These are phyloP conservation scores for Dolomedes plantarius DNA, from an alignment of 2,888 invertebrate genomes.

Conservation along the genomic window DNA sequence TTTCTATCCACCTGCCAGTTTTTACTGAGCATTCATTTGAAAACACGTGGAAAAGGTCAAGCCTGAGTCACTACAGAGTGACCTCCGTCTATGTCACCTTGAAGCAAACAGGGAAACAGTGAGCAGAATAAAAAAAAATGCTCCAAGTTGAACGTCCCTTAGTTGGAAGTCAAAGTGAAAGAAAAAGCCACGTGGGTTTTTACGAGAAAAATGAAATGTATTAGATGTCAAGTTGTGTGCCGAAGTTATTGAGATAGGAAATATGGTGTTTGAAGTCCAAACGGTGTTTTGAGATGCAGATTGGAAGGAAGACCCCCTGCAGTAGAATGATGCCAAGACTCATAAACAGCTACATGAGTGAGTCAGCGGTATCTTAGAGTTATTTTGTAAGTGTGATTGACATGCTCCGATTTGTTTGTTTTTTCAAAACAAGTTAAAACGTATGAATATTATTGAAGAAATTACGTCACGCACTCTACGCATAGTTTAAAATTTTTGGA, in stretches of 20 bases:
- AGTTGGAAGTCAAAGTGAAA: neutral
- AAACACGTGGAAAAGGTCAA: constrained; percentile 16
- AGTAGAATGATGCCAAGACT: neutral
- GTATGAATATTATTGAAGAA: too few species aligned
- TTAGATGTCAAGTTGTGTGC: neutral
- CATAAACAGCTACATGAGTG: neutral
- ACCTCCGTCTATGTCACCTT: constrained; percentile 20
- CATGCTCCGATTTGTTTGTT: too few species aligned
- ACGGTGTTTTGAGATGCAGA: neutral
- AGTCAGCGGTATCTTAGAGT: neutral
- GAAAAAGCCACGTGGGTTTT: neutral
- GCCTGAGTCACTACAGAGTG: constrained; percentile 3
- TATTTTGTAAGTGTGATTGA: too few species aligned
- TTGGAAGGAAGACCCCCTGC: neutral
- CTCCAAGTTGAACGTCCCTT: neutral
- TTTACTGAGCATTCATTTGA: neutral
- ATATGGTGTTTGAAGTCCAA: neutral
- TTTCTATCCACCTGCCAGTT: constrained; percentile 4
- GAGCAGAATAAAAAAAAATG: neutral
- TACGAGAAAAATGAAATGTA: neutral
- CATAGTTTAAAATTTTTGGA: too few species aligned
- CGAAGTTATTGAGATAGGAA: neutral
- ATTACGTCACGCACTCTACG: too few species aligned
- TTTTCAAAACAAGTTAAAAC: too few species aligned
- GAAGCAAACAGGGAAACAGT: constrained; percentile 8